Evolutionary conservation across 1,140 invertebrate genomes (phyloP).

Genomic region (Odontomachus brunneus): DNA sequence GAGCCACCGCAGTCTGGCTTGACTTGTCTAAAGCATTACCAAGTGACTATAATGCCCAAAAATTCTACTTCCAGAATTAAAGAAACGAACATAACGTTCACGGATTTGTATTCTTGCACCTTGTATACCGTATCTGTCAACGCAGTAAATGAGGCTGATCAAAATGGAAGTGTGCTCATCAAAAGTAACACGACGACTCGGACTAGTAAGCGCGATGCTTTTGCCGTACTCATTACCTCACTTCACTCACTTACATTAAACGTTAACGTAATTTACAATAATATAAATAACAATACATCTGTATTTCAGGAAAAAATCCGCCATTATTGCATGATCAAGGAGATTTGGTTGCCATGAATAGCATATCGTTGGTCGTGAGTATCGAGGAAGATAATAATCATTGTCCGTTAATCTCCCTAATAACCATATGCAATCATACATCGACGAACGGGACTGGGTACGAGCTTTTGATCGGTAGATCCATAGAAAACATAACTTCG

Average conservation of each 20-base stretch:
- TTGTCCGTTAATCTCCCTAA: slow-evolving; percentile 62
- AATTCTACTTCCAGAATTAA: slow-evolving; percentile 7
- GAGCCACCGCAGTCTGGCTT: slow-evolving; percentile 64
- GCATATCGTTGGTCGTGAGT: slow-evolving; percentile 68
- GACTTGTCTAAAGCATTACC: slow-evolving; percentile 74
- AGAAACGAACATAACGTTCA: slow-evolving; percentile 61
- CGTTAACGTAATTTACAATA: too few relatives aligned
- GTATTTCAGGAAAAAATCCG: slow-evolving; percentile 57
- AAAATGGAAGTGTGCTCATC: slow-evolving; percentile 12
- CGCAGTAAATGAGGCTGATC: slow-evolving; percentile 63
- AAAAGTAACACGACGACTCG: slow-evolving; percentile 44
- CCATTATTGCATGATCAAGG: slow-evolving; percentile 24
- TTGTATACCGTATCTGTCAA: slow-evolving; percentile 70
- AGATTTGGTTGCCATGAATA: not conserved
- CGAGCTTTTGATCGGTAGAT: slow-evolving; percentile 5
- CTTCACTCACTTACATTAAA: too few relatives aligned
- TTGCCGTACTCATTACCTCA: too few relatives aligned
- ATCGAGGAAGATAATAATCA: slow-evolving; percentile 70
- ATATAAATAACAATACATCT: slow-evolving; percentile 3
- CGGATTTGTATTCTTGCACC: slow-evolving; percentile 69
- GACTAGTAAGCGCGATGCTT: slow-evolving; percentile 50
- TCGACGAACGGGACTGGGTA: slow-evolving; percentile 67
- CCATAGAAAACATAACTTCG: not conserved
- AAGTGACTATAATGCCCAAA: slow-evolving; percentile 57
- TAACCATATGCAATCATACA: slow-evolving; percentile 67